These are phyloP conservation scores for Umimayanthus chanpuru DNA, from an alignment of 92 coral and sea anemone species.

Conservation along the genomic window DNA sequence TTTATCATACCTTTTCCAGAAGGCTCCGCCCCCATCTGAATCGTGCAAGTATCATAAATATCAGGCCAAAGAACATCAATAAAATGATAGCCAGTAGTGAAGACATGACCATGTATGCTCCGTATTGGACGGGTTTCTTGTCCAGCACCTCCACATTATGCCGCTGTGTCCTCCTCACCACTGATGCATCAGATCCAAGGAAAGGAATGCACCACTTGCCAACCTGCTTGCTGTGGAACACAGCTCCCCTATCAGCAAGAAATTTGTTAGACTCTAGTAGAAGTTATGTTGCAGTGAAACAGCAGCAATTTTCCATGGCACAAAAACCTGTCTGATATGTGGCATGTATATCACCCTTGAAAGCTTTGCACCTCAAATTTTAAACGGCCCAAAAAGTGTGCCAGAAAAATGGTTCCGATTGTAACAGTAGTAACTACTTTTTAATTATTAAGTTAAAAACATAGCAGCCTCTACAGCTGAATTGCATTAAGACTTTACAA, in stretches of 20 bases:
- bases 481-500: no score
- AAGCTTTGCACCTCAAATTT: no score
- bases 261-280: background rate
- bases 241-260: slow-evolving; percentile 59
- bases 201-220: slow-evolving; percentile 96
- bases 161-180: slow-evolving; percentile 90
- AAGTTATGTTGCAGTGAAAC: no score
- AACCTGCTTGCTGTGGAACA: slow-evolving; percentile 74
- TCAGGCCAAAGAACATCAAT: slow-evolving; percentile 81
- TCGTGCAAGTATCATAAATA: slow-evolving; percentile 83
- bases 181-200: slow-evolving; percentile 91
- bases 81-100: slow-evolving; percentile 69
- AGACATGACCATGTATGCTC: slow-evolving; percentile 75
- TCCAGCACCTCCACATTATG: slow-evolving; percentile 65
- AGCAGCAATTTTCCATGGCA: no score
- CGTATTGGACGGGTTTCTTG: slow-evolving; percentile 84
- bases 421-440: no score
- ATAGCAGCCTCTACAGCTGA: no score
- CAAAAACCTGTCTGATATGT: no score
- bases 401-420: no score
- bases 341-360: no score
- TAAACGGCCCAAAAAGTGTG: no score
- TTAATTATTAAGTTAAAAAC: no score
- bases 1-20: slow-evolving; percentile 75
- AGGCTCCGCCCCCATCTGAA: slow-evolving; percentile 78